phyloP scores from a whole-genome alignment of 2,113 vertebrate genomes.

The Melanocharis versteri region DNA sequence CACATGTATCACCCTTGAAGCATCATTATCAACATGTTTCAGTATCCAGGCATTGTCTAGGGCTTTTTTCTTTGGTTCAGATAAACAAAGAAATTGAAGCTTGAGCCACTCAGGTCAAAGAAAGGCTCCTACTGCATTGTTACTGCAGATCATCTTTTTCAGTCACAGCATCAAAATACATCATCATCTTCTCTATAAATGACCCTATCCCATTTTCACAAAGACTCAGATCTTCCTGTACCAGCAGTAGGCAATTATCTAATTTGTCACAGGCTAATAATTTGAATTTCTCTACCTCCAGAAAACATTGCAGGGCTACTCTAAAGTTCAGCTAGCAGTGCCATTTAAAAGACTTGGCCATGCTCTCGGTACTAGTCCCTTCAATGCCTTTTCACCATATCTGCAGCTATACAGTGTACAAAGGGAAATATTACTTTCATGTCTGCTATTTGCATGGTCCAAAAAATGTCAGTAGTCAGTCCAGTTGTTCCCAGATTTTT shows the following conservation, averaged over 20 bases:
- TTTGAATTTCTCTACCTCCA: background rate
- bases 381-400: background rate
- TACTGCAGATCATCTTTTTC: background rate
- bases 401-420: background rate
- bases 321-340: background rate
- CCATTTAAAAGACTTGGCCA: background rate
- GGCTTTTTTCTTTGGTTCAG: background rate
- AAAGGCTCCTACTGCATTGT: background rate
- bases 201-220: background rate
- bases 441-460: background rate
- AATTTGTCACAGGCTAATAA: background rate
- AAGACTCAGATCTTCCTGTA: background rate
- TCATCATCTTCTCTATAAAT: background rate
- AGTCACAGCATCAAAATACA: background rate
- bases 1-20: background rate
- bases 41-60: background rate
- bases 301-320: background rate
- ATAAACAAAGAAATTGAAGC: background rate
- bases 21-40: background rate
- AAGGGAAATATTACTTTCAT: background rate
- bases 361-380: background rate
- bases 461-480: background rate
- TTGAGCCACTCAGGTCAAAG: background rate
- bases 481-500: background rate
- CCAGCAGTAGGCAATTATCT: background rate